Base-by-base conservation (phyloP, 92 coral and sea anemone species). In the Actinernus sp. region DNA sequence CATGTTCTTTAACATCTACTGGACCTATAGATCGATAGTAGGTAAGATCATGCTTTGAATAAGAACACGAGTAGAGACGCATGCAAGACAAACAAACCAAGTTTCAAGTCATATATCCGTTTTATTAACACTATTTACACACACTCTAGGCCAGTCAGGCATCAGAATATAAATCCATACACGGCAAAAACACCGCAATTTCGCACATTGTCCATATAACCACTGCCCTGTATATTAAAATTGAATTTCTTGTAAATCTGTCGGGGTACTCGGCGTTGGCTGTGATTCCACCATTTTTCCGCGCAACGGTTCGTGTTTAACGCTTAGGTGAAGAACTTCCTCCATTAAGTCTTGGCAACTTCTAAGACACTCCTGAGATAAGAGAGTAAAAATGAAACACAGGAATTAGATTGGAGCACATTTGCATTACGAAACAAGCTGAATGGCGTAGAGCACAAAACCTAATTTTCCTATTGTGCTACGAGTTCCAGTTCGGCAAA, bases 261-360 rank as follows among this genome's bases (percentile, higher is more conserved):
- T 95, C 50, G 99, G 99, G 31, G 86, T 31, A 23, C 78, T 62
- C 10, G 52, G 11, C 5, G 52, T 6, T n/a, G n/a, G n/a, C n/a
- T 71, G 83, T 50, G 74, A 39, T 14, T 91, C 89, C 17, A 82
- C 65, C 46, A 81, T 51, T 52, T 74, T 78, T 45, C 60, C 74
- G 26, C 53, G 60, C 44, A 74, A 36, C 31, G 69, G 57, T 17
- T 82, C 62, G 26, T 65, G 84, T 24, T 86, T 83, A 41, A 95
- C 76, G 52, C 90, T 95, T 55, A 95, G 61, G 68, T 87, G 92
- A 27, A 95, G 79, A 8, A 86, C 96, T 46, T 95, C 95, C 68
- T 95, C 99, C 94, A 95, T 95, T 12, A 80, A 81, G 23, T 84
- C 95, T 78, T 95, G 99, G 31, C 99, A 95, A 16, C 97, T 81